Percentiles rank a stretch among this genome's conserved stretches.
Conservation (phyloP, 2,113 vertebrate species). For the Eubucco bourcierii region DNA sequence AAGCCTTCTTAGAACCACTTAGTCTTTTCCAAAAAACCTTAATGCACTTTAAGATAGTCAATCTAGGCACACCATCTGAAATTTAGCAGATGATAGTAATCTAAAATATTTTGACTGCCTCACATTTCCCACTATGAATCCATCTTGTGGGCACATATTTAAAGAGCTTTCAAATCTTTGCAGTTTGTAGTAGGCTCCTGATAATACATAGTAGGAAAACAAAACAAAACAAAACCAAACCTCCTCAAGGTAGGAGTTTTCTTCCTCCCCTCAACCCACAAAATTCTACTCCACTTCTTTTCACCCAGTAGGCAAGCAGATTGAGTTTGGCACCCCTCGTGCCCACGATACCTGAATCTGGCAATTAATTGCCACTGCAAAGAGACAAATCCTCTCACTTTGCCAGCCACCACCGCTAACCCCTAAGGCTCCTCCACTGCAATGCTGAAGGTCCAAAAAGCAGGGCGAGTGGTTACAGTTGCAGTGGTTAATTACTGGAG, state of each 20-base stretch:
- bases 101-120: background rate
- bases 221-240: fast-evolving
- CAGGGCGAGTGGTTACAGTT: background rate
- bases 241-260: background rate
- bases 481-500: background rate
- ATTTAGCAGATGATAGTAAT: background rate
- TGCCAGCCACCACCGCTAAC: background rate
- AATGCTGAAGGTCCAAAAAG: background rate
- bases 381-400: background rate
- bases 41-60: background rate
- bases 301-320: background rate
- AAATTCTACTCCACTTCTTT: background rate
- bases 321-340: background rate
- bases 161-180: background rate
- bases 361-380: background rate
- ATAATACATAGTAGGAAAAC: background rate
- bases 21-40: background rate
- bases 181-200: background rate
- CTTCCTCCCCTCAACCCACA: background rate
- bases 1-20: background rate
- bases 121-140: background rate
- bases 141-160: background rate
- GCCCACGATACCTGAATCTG: background rate
- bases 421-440: background rate
- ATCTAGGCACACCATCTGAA: background rate